These are phyloP conservation scores for Invenusta paracnida DNA, from an alignment of 2,888 invertebrate species.

Conservation along the genomic window DNA sequence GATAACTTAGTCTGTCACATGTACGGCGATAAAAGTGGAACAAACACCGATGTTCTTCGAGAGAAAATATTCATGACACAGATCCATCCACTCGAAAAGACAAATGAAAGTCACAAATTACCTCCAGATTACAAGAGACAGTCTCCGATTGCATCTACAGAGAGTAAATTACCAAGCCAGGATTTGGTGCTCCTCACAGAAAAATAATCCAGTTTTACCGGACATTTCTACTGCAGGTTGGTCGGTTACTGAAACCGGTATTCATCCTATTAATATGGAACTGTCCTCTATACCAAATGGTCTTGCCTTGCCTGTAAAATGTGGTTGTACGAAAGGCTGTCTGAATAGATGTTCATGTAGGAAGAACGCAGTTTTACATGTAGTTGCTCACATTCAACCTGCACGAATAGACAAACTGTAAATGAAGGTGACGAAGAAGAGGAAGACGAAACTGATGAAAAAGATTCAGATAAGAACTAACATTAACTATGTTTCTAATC, in stretches of 20 bases:
- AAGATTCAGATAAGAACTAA: not conserved
- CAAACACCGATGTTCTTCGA: not conserved
- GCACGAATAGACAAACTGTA: not conserved
- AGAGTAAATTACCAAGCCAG: slow-evolving; percentile 25
- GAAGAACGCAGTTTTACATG: not conserved
- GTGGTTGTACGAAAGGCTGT: not conserved
- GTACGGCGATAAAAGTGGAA: not conserved
- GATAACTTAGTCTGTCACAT: not conserved
- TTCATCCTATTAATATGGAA: no score
- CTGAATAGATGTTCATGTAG: not conserved
- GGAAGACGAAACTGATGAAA: not conserved
- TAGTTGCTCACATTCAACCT: not conserved
- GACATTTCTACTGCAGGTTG: slow-evolving; percentile 17
- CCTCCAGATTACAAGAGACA: not conserved
- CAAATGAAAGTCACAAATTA: slow-evolving; percentile 12
- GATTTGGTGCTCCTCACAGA: slow-evolving; percentile 10
- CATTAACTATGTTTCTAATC: not conserved
- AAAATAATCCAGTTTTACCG: slow-evolving; percentile 12
- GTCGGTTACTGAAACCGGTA: slow-evolving; percentile 9
- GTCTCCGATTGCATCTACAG: slow-evolving; percentile 25
- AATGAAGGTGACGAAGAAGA: not conserved
- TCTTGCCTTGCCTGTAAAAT: slow-evolving; percentile 6
- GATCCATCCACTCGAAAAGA: not conserved
- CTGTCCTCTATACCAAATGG: not conserved
- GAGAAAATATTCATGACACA: not conserved